Evolutionary conservation across 2,888 invertebrate genomes (phyloP), one percentile per base, ranked within the genome.

Genomic region (Deroplatys truncata): DNA sequence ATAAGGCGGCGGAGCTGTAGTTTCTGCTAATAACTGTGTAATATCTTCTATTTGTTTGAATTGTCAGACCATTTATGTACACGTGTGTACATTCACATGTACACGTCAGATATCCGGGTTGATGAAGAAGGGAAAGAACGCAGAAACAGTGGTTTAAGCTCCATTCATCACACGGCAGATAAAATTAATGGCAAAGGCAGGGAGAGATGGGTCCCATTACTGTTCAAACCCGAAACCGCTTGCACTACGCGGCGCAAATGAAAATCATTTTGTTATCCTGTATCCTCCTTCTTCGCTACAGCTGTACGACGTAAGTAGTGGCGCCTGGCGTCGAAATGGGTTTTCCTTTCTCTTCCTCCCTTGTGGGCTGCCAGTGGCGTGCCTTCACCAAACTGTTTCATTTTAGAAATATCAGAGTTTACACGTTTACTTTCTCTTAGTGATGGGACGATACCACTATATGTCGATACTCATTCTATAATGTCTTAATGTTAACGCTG

Each of bases 181-280:
- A 72, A 72, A 72, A 72, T 72, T 72, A 72, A 72, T 72, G 56
- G 56, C 56, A 72, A 72, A 20, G 56, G 56, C 20, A 72, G 56
- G 56, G 20, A 72, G 56, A 72, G 56, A 72, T 72, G 56, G 56
- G 20, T 20, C 56, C 56, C 56, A 72, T 72, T 20, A 72, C 56
- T 16, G 56, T 72, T 72, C 56, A 72, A 72, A 72, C 56, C 56
- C 56, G 56, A 72, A 72, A 72, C 56, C 56, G 56, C 56, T 72
- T 72, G 56, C 56, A 43, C 89, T 83, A 84, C 85, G 49, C 84
- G 28, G 72, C 43, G 89, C 89, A 90, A 88, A 90, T 90, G 89
- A 88, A 90, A 90, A 90, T 90, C 89, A 90, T 90, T 90, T 90
- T 90, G 88, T 90, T 90, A 85, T 85, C 31, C 89, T 82, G 86